Base-by-base conservation (phyloP, 2,888 invertebrate genomes). In the Drosophila anceps region DNA sequence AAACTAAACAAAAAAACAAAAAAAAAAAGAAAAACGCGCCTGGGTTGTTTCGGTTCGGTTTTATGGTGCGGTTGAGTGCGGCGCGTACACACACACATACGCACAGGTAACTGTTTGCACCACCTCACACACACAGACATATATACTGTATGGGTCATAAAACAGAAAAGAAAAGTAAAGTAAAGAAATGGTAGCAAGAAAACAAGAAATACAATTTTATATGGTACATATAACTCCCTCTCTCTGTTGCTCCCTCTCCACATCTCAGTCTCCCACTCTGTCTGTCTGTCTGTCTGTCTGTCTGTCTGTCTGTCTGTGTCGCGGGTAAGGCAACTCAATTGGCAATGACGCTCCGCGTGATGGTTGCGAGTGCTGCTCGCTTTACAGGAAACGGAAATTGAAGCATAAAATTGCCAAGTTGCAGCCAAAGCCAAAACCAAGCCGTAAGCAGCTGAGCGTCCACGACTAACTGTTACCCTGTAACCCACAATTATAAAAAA, bases 331-430 rank as follows among this genome's bases (percentile, higher is more conserved):
- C 68, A 69, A 84, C 74, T 85, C 83, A 81, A 84, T 88, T 88
- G 88, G 66, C 83, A 83, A 74, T 76, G 76, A 83, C 81, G 73
- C 83, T 66, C 61, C 72, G 75, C 73, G 69, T 82, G 74, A 73
- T 76, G 73, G 66, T 48, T 67, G 80, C 68, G 70, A 64, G 48
- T 60, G 69, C 66, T 65, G 50, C 77, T 69, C 63, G 62, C 64
- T 51, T 78, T 66, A 73, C 84, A 76, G 85, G 85, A 88, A 86
- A 44, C 89, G 89, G 84, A 86, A 88, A 86, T 86, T 86, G 87
- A 86, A 86, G 86, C 87, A 89, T 86, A 82, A 86, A 88, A 86
- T 82, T 88, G 82, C 84, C 81, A 87, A 87, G 78, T 74, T 88
- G 80, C 78, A 80, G 64, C 69, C 54, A 68, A 48, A 71, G 31